Conservation (phyloP, 2,113 vertebrate genomes). For the Steatornis caripensis region DNA sequence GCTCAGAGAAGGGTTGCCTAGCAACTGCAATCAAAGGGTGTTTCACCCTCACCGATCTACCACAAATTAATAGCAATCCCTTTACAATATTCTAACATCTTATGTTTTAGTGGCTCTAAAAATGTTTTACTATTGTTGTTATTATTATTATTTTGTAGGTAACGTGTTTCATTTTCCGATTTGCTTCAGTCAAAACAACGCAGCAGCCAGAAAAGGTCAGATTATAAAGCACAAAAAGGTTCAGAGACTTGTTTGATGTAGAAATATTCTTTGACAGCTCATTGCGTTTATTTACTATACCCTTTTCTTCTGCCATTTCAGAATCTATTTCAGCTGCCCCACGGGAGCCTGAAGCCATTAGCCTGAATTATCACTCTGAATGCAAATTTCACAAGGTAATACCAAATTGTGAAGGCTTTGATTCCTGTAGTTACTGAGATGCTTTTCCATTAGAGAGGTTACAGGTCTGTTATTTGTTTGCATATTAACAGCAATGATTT, state of each 20-base stretch:
- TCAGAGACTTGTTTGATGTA: constrained; percentile 56
- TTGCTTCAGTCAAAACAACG: neutral
- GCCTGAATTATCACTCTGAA: constrained; percentile 70
- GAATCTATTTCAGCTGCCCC: constrained; percentile 65
- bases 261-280: constrained; percentile 74
- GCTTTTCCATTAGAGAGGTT: constrained; percentile 13
- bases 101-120: constrained; percentile 44
- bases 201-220: constrained; percentile 45
- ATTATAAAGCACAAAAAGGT: constrained; percentile 31
- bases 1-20: constrained; percentile 70
- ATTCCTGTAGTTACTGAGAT: constrained; percentile 6
- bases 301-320: constrained; percentile 71
- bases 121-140: neutral
- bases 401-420: constrained; percentile 46
- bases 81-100: constrained; percentile 49
- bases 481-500: constrained; percentile 30
- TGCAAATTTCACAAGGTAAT: constrained; percentile 63
- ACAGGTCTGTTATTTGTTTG: constrained; percentile 8
- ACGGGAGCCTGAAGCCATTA: constrained; percentile 64
- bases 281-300: constrained; percentile 72
- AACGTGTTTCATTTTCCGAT: neutral
- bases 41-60: constrained; percentile 53
- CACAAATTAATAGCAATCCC: constrained; percentile 62
- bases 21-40: constrained; percentile 74
- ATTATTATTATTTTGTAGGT: neutral